Base-by-base conservation (phyloP, 2,113 vertebrate species). In the Odobenus rosmarus region DNA sequence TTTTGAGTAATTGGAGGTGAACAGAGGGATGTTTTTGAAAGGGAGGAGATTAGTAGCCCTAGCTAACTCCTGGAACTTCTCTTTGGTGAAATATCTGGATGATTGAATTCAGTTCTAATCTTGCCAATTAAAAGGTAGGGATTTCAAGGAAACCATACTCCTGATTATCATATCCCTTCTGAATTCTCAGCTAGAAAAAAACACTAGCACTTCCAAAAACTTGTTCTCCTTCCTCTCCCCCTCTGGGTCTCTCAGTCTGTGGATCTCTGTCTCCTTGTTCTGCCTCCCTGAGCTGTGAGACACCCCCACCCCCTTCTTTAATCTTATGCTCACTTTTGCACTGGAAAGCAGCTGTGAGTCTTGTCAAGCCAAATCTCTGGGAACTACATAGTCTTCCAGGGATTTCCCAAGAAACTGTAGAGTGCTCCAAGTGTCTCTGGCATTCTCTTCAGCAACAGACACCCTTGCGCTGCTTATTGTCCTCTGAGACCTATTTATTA, bases 31-130 rank as follows among this genome's bases (percentile, higher is more conserved):
- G 15, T 46, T 93, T 92, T 93, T 95, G 79, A 83, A 92, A 49
- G 15, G 12, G 77, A 93, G 12, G 39, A 23, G 23, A 55, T 36
- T 49, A 46, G 26, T 69, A 80, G 15, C 33, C 21, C 21, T 95
- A 53, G 39, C 19, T 87, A 2, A 51, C 13, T 92, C 7, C 42
- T 76, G 18, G 69, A 90, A 51, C 12, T 93, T 82, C 15, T 88
- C 26, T 97, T 84, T 93, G 42, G 84, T 84, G 67, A 96, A 90
- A 42, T 92, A 36, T 55, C 28, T 85, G 49, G 64, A 33, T 77
- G 82, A 86, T 19, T 64, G n/a, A 96, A 91, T 72, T 93, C 19
- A 31, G 14, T 88, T 97, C 33, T 64, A 64, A 89, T 88, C 13
- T 19, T 59, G 8, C 19, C 83, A 83, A 42, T 67, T 77, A 53